phyloP scores from a whole-genome alignment of 2,888 invertebrate genomes.

The Yponomeuta plumbellus region DNA sequence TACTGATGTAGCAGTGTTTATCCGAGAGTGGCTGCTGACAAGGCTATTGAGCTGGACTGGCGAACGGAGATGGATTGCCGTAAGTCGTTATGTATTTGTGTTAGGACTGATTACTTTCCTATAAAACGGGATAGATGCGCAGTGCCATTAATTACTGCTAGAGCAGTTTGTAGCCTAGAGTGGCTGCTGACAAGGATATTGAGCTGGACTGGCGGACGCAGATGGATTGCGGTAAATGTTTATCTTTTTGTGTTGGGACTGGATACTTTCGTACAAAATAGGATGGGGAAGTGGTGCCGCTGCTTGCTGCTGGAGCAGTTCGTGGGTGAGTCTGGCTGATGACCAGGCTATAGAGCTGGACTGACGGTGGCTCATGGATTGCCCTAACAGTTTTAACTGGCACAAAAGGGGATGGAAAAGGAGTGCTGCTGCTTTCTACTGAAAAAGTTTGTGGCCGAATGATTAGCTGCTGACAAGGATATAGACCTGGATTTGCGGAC shows the following conservation, averaged over 20 bases:
- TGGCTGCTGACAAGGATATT: slow-evolving; percentile 77
- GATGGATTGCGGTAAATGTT: slow-evolving; percentile 81
- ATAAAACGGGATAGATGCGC: slow-evolving; percentile 36
- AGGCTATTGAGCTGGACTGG: slow-evolving; percentile 82
- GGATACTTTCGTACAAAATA: too few species aligned
- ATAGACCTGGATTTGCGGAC: slow-evolving; percentile 84
- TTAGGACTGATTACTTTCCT: too few species aligned
- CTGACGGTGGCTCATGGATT: slow-evolving; percentile 84
- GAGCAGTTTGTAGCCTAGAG: slow-evolving; percentile 85
- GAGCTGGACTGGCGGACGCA: slow-evolving; percentile 84
- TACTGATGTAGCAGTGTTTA: slow-evolving; percentile 81
- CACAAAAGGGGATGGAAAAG: slow-evolving; percentile 35
- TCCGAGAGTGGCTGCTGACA: slow-evolving; percentile 83
- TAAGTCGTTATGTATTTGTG: slow-evolving; percentile 48
- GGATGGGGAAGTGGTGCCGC: slow-evolving; percentile 72
- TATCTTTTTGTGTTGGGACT: neutral
- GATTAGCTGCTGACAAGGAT: slow-evolving; percentile 80
- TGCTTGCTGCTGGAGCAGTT: slow-evolving; percentile 83
- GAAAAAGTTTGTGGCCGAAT: slow-evolving; percentile 83
- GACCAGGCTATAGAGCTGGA: slow-evolving; percentile 79
- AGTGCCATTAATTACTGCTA: slow-evolving; percentile 83
- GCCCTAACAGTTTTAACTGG: too few species aligned
- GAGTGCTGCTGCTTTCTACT: slow-evolving; percentile 83
- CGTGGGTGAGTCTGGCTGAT: slow-evolving; percentile 83
- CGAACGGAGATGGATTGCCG: slow-evolving; percentile 83